phyloP scores from a whole-genome alignment of 2,113 vertebrate genomes.

The Xiphophorus hellerii region DNA sequence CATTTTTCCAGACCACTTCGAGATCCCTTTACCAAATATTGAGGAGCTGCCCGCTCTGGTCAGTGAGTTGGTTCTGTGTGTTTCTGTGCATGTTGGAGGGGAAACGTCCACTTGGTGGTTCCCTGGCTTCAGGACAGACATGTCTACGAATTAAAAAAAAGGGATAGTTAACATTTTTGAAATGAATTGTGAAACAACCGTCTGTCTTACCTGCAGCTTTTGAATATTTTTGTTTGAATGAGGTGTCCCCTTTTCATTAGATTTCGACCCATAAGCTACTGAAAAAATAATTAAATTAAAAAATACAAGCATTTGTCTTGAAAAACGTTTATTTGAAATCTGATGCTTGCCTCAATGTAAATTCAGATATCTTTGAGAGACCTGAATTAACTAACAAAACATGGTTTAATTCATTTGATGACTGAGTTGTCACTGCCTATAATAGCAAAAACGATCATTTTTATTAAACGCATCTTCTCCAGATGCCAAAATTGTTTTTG shows the following conservation, averaged over 20 bases:
- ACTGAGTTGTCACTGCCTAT: not conserved
- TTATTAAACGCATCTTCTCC: not conserved
- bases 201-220: not conserved
- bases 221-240: not conserved
- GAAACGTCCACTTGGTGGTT: slow-evolving; percentile 38
- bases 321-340: not conserved
- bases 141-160: not conserved
- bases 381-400: not conserved
- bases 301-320: not conserved
- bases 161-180: not conserved
- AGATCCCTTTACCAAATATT: slow-evolving; percentile 98
- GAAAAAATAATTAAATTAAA: not conserved
- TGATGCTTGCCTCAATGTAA: not conserved
- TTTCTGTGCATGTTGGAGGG: slow-evolving; percentile 48
- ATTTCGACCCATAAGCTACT: not conserved
- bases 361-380: not conserved
- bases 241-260: not conserved
- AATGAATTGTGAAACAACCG: not conserved
- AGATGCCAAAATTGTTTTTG: not conserved
- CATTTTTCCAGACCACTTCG: slow-evolving; percentile 98
- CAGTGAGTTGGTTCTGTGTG: slow-evolving; percentile 82
- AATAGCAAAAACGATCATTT: not conserved
- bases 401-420: not conserved
- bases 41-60: slow-evolving; percentile 98
- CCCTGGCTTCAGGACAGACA: slow-evolving; percentile 1